phyloP scores from a whole-genome alignment of 2,113 vertebrate species.

The Macquaria ambigua region DNA sequence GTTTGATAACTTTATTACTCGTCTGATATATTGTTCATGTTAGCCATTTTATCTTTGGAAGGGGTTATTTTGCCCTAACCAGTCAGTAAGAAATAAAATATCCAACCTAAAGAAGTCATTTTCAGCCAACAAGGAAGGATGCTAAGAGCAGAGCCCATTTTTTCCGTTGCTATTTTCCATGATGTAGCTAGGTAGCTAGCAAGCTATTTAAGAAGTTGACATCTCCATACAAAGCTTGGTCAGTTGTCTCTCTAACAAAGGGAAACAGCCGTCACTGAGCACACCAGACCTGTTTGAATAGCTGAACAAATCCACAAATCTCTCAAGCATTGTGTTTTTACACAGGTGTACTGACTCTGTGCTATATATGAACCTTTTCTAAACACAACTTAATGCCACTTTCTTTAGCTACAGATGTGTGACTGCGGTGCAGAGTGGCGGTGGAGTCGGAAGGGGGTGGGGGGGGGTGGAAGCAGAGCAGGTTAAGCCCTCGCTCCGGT shows the following conservation, averaged over 20 bases:
- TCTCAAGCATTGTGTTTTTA: neutral
- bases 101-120: neutral
- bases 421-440: conserved; percentile 23
- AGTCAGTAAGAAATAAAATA: neutral
- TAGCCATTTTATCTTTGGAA: neutral
- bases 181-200: neutral
- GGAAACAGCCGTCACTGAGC: neutral
- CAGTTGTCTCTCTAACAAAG: neutral
- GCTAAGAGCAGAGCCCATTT: neutral
- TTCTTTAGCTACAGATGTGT: conserved; percentile 3
- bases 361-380: too few species aligned
- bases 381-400: neutral
- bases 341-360: neutral
- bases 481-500: conserved; percentile 52
- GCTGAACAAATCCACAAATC: neutral
- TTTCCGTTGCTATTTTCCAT: neutral
- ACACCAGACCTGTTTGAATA: neutral
- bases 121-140: neutral
- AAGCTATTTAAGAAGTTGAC: neutral
- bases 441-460: neutral
- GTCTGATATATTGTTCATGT: neutral
- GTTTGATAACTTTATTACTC: neutral
- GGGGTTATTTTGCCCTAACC: neutral
- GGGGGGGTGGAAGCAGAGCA: neutral
- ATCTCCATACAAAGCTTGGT: neutral